Conservation (phyloP, 2,797 vertebrate genomes). For the Acanthornis magna region DNA sequence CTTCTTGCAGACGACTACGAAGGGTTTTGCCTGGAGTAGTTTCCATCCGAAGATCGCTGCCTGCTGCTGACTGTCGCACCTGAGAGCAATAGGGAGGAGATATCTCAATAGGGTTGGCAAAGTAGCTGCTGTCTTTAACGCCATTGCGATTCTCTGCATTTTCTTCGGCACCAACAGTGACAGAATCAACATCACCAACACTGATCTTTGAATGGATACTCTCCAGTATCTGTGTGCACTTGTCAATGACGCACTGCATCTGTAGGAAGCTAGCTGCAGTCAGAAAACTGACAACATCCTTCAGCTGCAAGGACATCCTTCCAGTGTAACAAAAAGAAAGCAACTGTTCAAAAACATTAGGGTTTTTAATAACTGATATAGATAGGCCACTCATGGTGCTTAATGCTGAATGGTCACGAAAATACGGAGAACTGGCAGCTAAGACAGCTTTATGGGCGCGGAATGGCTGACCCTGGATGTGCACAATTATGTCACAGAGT, state of each 20-base stretch:
- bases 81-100: constrained; percentile 92
- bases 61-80: constrained; percentile 76
- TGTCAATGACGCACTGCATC: constrained; percentile 98
- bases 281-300: constrained; percentile 97
- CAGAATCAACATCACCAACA: constrained; percentile 79
- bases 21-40: constrained; percentile 73
- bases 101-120: constrained; percentile 94
- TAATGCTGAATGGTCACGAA: constrained; percentile 96
- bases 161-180: constrained; percentile 84
- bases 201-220: constrained; percentile 97
- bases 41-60: constrained; percentile 78
- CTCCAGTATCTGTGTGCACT: constrained; percentile 97
- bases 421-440: constrained; percentile 96
- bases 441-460: constrained; percentile 96
- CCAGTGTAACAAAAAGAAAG: constrained; percentile 99
- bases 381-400: constrained; percentile 99
- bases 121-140: constrained; percentile 88
- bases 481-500: constrained; percentile 97
- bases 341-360: constrained; percentile 96
- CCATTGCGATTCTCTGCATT: constrained; percentile 83
- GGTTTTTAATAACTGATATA: constrained; percentile 98
- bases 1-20: constrained; percentile 83
- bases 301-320: constrained; percentile 95
- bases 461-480: constrained; percentile 98
- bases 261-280: constrained; percentile 98